Base-by-base conservation (phyloP, 2,113 vertebrate genomes). In the Ptilonorhynchus violaceus region DNA sequence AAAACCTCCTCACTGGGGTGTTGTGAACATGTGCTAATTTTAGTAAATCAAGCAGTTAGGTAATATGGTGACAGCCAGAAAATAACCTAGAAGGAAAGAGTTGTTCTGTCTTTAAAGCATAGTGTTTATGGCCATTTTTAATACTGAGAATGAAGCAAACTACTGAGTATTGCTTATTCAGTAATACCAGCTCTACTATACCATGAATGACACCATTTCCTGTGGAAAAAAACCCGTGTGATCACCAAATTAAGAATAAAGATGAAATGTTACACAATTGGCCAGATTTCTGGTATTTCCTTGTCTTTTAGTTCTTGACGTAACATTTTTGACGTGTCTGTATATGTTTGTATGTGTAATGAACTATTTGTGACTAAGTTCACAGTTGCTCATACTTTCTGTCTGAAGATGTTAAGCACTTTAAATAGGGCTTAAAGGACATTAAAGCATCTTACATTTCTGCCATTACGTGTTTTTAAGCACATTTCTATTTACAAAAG, bases 41-140 rank as follows among this genome's bases (percentile, higher is more conserved):
- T 96, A 95, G 79, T 39, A 4, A 39, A 50, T 53, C 83, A 87
- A 52, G 60, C 86, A 87, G 79, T 93, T 92, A 96, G 90, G 66
- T 96, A 95, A 96, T 77, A 37, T 22, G 50, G 82, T 96, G 94
- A 79, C 87, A 94, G 96, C 37, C 93, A 86, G 85, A 90, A 94
- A 93, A 90, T 76, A 95, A 80, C 70, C 78, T 76, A 39, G 84
- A 58, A 89, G 78, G 75, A 87, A 88, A 50, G 25, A 76, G 63
- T 89, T 75, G 13, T 72, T 96, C 89, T 88, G 64, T 50, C 73
- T 89, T 81, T 37, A 55, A 81, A 85, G 81, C 73, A 50, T 11
- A 73, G 41, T 5, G 0, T 79, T 84, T 70, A 47, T 46, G 49
- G 56, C 42, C 18, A 6, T 87, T 96, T 88, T 93, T 89, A 89